A percentile compares a stretch with the other conserved stretches of the same genome.
phyloP scores from a whole-genome alignment of 92 coral and sea anemone species.

The Porites rus region DNA sequence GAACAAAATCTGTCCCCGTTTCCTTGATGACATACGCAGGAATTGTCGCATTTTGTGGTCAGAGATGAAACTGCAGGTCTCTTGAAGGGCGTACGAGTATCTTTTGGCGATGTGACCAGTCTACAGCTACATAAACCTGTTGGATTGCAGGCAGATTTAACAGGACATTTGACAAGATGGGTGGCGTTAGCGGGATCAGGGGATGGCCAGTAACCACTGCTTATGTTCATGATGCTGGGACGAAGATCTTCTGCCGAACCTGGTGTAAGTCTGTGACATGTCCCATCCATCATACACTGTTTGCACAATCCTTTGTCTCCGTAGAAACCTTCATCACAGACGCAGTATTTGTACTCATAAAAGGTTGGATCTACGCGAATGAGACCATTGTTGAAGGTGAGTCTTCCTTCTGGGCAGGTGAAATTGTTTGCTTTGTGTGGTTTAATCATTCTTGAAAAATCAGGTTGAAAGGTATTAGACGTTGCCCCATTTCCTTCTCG shows the following conservation, averaged over 20 bases:
- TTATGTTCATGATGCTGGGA: conserved; percentile 51
- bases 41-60: conserved; percentile 43
- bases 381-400: conserved; percentile 69
- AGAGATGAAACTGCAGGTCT: conserved; percentile 27
- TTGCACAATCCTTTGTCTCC: conserved; percentile 67
- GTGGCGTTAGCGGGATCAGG: conserved; percentile 60
- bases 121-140: conserved; percentile 54
- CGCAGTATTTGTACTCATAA: conserved; percentile 56
- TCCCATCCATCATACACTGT: conserved; percentile 55
- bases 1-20: conserved; percentile 74
- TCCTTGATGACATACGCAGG: conserved; percentile 63
- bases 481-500: background rate
- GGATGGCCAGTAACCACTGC: conserved; percentile 66
- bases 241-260: conserved; percentile 5
- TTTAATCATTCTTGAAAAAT: conserved; percentile 27
- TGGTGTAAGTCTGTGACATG: conserved; percentile 21
- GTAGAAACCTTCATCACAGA: conserved; percentile 68
- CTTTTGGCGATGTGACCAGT: background rate
- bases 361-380: conserved; percentile 65
- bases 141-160: conserved; percentile 63
- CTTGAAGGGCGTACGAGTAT: background rate
- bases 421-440: conserved; percentile 21
- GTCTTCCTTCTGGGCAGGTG: conserved; percentile 60
- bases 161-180: conserved; percentile 61
- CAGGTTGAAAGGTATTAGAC: conserved; percentile 9